These are phyloP conservation scores for Merluccius polli DNA, from an alignment of 2,797 vertebrate species.

Conservation along the genomic window DNA sequence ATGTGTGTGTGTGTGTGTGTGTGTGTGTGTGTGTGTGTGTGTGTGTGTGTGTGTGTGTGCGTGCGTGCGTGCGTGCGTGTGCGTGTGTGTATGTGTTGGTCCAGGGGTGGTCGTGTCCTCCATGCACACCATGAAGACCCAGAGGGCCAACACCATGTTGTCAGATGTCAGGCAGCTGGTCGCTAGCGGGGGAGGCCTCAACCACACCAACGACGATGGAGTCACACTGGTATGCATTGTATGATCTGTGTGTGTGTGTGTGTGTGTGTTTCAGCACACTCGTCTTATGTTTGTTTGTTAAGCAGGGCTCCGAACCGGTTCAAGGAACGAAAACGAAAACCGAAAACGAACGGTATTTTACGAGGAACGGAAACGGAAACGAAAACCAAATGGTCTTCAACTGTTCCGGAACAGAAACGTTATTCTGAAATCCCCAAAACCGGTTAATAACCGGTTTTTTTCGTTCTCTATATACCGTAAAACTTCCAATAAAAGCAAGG, in stretches of 20 bases:
- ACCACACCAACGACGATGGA: constrained; percentile 83
- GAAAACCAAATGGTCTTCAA: no score
- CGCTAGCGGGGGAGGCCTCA: constrained; percentile 75
- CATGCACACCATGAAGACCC: constrained; percentile 80
- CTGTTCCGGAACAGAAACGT: no score
- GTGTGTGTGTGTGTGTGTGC: constrained; percentile 14
- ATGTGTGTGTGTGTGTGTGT: neutral
- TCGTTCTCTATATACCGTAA: no score
- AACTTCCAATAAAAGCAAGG: no score
- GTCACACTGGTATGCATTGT: constrained; percentile 82
- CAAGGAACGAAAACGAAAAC: no score
- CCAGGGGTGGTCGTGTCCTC: constrained; percentile 83
- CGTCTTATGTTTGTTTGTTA: no score
- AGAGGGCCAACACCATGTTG: constrained; percentile 83
- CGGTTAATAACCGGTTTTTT: no score
- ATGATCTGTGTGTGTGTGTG: neutral
- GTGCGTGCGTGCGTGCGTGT: constrained; percentile 12
- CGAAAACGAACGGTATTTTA: no score
- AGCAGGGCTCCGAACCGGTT: no score
- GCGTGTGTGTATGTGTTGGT: constrained; percentile 15
- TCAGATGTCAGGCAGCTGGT: constrained; percentile 84
- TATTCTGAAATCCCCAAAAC: no score
- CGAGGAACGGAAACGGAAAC: no score
- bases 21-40: neutral
- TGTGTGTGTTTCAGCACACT: neutral